phyloP scores from a whole-genome alignment of 1,140 invertebrate species.

The Zaprionus tsacasi region DNA sequence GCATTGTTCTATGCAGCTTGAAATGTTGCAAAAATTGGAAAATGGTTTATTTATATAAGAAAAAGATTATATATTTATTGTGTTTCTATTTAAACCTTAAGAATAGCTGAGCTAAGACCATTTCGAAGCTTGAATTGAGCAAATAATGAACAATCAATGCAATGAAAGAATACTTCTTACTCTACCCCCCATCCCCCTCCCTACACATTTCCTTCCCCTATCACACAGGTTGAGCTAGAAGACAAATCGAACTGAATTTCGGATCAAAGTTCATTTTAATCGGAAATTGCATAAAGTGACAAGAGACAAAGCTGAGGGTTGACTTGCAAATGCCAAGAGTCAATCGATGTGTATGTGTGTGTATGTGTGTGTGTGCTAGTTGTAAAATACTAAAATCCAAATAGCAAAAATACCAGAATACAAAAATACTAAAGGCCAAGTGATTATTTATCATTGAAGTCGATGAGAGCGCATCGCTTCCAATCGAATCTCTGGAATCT shows the following conservation, averaged over 20 bases:
- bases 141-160: neutral
- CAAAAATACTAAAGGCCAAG: neutral
- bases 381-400: neutral
- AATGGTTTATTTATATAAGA: too few relatives aligned
- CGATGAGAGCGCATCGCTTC: constrained; percentile 11
- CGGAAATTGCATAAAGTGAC: neutral
- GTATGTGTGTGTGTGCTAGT: neutral
- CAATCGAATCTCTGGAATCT: constrained; percentile 42
- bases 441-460: constrained; percentile 29
- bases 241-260: neutral
- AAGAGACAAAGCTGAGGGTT: neutral
- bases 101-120: neutral
- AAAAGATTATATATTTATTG: too few relatives aligned
- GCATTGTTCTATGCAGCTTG: too few relatives aligned
- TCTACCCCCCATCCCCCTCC: neutral
- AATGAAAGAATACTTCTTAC: neutral
- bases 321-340: too few relatives aligned
- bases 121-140: neutral
- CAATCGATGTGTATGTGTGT: neutral
- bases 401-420: neutral
- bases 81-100: too few relatives aligned
- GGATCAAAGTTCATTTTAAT: constrained; percentile 1
- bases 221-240: neutral
- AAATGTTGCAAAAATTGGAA: too few relatives aligned
- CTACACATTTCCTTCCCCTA: neutral